A percentile compares a stretch with the other conserved stretches of the same genome.
Evolutionary conservation across 2,888 invertebrate species (phyloP).

Genomic region (Hypomecis punctinalis): DNA sequence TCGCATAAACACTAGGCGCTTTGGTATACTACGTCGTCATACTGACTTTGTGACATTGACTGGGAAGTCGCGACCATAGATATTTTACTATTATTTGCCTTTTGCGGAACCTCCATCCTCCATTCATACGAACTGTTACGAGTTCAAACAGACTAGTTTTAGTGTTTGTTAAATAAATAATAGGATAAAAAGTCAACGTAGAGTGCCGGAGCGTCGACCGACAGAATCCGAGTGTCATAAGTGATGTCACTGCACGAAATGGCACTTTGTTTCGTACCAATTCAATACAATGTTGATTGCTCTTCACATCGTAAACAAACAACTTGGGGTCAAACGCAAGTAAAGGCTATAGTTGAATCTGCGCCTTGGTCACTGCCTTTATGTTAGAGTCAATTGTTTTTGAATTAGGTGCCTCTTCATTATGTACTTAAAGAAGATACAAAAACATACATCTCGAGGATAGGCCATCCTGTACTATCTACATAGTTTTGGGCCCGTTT

Average conservation of each 20-base stretch:
- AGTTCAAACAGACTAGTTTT: slow-evolving; percentile 53
- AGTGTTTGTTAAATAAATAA: slow-evolving; percentile 58
- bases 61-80: slow-evolving; percentile 35
- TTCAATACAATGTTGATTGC: slow-evolving; percentile 33
- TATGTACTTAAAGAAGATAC: neutral
- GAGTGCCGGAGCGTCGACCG: slow-evolving; percentile 48
- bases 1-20: slow-evolving; percentile 5
- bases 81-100: slow-evolving; percentile 50
- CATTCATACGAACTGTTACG: slow-evolving; percentile 49
- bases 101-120: slow-evolving; percentile 50
- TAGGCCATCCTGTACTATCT: neutral
- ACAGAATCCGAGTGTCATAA: slow-evolving; percentile 43
- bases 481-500: no score
- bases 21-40: slow-evolving; percentile 5
- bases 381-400: neutral
- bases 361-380: no score
- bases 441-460: neutral
- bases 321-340: slow-evolving; percentile 20
- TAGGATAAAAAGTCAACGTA: slow-evolving; percentile 45
- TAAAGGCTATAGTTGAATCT: slow-evolving; percentile 1
- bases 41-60: slow-evolving; percentile 14
- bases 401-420: neutral
- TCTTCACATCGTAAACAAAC: slow-evolving; percentile 31
- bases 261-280: slow-evolving; percentile 28
- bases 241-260: slow-evolving; percentile 39